phyloP scores from a whole-genome alignment of 2,113 vertebrate species.

The Glareola pratincola region DNA sequence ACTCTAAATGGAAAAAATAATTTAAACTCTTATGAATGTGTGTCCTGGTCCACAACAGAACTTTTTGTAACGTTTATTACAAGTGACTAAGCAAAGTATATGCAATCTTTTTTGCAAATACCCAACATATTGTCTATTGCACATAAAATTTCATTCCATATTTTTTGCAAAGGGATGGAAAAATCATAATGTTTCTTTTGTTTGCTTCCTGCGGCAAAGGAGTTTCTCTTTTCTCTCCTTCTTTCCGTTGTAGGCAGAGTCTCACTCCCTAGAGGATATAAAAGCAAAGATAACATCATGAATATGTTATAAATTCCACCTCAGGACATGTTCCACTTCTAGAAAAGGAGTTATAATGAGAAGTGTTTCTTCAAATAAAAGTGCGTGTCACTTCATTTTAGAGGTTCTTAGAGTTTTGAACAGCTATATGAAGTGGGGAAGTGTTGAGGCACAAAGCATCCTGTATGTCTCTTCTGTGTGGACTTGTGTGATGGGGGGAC shows the following conservation, averaged over 20 bases:
- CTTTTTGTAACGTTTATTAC: background rate
- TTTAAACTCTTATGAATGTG: background rate
- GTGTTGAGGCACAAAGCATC: background rate
- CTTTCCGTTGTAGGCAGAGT: background rate
- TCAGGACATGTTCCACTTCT: constrained; percentile 14
- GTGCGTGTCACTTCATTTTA: background rate
- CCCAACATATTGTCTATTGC: background rate
- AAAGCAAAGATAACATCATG: constrained; percentile 9
- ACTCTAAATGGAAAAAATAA: background rate
- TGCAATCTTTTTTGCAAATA: background rate
- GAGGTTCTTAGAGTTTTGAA: background rate
- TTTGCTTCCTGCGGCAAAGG: background rate
- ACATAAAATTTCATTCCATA: background rate
- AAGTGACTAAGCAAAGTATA: background rate
- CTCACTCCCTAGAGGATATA: background rate
- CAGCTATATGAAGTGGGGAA: background rate
- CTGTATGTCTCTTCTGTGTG: background rate
- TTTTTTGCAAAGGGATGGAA: background rate
- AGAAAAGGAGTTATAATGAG: constrained; percentile 10
- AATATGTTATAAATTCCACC: constrained; percentile 37
- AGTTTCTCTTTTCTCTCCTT: background rate
- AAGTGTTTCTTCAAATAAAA: constrained; percentile 23
- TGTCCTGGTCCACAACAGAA: background rate
- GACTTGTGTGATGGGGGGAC: background rate
- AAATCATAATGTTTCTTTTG: background rate